phyloP scores from a whole-genome alignment of 2,888 invertebrate species.

The Cylindroiulus punctatus region DNA sequence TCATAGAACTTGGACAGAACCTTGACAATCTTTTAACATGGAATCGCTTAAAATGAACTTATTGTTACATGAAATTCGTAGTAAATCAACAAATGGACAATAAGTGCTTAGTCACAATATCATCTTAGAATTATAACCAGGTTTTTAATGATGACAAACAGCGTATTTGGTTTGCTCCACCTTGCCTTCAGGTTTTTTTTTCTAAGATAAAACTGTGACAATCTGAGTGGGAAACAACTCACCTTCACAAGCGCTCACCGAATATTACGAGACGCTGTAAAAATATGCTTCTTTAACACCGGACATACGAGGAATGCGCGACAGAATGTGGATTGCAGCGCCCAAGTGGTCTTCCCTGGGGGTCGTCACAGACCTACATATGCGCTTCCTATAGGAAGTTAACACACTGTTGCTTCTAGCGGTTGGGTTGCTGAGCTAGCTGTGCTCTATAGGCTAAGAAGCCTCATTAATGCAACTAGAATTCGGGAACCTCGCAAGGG shows the following conservation, averaged over 20 bases:
- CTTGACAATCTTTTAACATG: not conserved
- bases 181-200: not conserved
- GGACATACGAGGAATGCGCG: not conserved
- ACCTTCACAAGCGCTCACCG: not conserved
- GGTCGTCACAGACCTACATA: not conserved
- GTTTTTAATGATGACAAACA: not conserved
- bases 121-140: conserved; percentile 16
- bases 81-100: not conserved
- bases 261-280: not conserved
- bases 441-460: conserved; percentile 20
- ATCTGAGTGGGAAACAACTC: not conserved
- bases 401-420: not conserved
- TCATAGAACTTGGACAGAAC: not conserved
- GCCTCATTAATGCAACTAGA: conserved; percentile 20
- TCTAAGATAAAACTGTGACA: conserved; percentile 21
- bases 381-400: not conserved
- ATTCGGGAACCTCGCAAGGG: not conserved
- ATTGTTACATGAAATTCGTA: not conserved
- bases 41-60: not conserved
- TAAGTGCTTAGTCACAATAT: not conserved
- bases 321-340: not conserved
- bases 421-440: not conserved
- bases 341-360: not conserved
- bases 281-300: conserved; percentile 5
- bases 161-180: not conserved